phyloP scores from a whole-genome alignment of 2,113 vertebrate genomes.

The Herpetotheres cachinnans region DNA sequence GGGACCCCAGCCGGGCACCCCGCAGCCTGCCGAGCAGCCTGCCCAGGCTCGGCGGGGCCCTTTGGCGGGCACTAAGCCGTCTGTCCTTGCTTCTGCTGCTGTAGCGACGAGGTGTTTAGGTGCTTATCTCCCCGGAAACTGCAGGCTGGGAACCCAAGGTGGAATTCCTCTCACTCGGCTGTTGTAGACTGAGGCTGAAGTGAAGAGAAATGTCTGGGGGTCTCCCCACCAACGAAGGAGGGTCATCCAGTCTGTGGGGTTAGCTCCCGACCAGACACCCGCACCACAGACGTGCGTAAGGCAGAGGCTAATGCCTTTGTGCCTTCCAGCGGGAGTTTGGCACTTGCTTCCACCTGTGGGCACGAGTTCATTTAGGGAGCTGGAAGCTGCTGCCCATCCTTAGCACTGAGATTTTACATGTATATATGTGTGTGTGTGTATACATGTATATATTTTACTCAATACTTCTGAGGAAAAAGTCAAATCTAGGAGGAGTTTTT shows the following conservation, averaged over 20 bases:
- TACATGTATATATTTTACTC: not conserved
- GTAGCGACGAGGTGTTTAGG: accelerated
- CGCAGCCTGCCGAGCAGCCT: not conserved
- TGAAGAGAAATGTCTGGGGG: not conserved
- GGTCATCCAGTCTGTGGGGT: too few species aligned
- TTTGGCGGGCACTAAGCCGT: not conserved
- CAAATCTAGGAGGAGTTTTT: not conserved
- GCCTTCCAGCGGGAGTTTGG: not conserved
- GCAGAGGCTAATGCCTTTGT: not conserved
- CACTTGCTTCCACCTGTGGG: not conserved
- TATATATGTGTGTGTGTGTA: too few species aligned
- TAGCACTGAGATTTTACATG: not conserved
- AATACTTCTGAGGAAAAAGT: not conserved
- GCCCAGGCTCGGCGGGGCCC: accelerated
- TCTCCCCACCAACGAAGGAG: not conserved
- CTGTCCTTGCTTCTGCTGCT: not conserved
- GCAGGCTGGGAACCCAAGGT: not conserved
- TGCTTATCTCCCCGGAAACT: not conserved
- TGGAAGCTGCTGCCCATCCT: not conserved
- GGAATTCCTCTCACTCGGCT: not conserved
- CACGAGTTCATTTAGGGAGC: not conserved
- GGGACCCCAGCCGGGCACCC: accelerated
- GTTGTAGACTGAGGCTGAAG: not conserved
- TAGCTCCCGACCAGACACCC: not conserved
- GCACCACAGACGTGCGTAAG: accelerated